Conservation (phyloP, 2,888 invertebrate genomes). For the Orchestes rusci region DNA sequence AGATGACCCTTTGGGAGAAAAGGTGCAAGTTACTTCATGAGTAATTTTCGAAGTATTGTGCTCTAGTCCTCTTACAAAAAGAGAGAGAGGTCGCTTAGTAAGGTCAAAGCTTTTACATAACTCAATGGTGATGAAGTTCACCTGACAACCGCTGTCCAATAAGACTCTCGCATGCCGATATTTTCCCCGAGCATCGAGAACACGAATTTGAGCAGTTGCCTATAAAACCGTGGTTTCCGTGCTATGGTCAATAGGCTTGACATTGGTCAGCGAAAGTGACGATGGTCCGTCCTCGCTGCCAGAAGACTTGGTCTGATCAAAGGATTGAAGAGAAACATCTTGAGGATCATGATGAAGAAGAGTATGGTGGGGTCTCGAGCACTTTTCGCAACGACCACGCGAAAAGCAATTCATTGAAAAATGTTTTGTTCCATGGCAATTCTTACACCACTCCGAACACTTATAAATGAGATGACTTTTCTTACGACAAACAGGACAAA, state of each 20-base stretch:
- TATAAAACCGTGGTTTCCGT: not conserved
- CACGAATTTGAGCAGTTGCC: not conserved
- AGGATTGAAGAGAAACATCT: not conserved
- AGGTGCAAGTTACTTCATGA: constrained; percentile 1
- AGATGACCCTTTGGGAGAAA: not conserved
- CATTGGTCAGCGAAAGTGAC: not conserved
- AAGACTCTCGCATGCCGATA: not conserved
- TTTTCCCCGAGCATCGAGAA: not conserved
- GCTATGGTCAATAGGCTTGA: too few species aligned
- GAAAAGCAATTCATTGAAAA: not conserved
- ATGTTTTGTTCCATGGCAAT: not conserved
- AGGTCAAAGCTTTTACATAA: not conserved
- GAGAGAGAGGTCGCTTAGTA: not conserved
- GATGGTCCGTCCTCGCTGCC: not conserved
- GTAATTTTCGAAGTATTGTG: not conserved
- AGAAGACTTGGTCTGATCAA: not conserved
- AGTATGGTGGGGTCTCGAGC: not conserved
- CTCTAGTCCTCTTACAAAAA: constrained; percentile 1
- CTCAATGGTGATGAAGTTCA: not conserved
- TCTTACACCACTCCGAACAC: not conserved
- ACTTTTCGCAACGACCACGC: not conserved
- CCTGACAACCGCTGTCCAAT: not conserved
- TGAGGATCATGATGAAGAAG: not conserved
- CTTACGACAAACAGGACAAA: not conserved
- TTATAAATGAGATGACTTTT: not conserved